Evolutionary conservation across 2,888 invertebrate genomes (phyloP).

Genomic region (Dryadula phaetusa): DNA sequence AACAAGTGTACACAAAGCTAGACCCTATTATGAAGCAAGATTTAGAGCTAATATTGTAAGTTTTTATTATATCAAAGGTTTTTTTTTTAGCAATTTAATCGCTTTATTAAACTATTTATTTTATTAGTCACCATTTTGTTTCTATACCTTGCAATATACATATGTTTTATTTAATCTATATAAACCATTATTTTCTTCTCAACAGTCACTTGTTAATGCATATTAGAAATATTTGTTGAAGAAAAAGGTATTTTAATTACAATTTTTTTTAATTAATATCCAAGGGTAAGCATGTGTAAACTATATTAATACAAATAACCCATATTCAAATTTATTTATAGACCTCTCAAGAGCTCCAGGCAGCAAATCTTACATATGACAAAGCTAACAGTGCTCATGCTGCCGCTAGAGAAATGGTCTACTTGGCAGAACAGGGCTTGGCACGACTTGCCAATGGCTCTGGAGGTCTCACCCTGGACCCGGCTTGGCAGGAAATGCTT

Average conservation of each 20-base stretch:
- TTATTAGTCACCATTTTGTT: too few relatives aligned
- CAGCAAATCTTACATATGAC: conserved; percentile 90
- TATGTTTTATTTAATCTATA: too few relatives aligned
- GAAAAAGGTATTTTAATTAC: too few relatives aligned
- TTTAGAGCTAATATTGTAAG: conserved; percentile 91
- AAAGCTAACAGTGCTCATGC: conserved; percentile 95
- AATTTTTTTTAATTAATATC: too few relatives aligned
- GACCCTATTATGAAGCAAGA: conserved; percentile 95
- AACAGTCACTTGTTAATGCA: too few relatives aligned
- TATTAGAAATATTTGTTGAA: too few relatives aligned
- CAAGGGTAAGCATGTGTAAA: too few relatives aligned
- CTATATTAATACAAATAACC: too few relatives aligned
- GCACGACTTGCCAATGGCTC: conserved; percentile 78
- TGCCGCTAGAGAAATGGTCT: conserved; percentile 96
- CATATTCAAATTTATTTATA: conserved; percentile 41
- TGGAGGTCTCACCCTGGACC: conserved; percentile 89
- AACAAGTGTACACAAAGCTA: conserved; percentile 92
- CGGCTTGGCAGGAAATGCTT: conserved; percentile 98
- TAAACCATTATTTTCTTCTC: too few relatives aligned
- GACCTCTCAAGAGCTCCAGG: conserved; percentile 93
- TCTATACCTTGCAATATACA: too few relatives aligned
- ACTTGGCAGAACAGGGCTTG: conserved; percentile 85
- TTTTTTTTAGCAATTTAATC: too few relatives aligned
- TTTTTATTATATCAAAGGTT: conserved; percentile 37
- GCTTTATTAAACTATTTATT: too few relatives aligned